Evolutionary conservation across 2,888 invertebrate species (phyloP), one percentile per base, ranked within the genome.

Genomic region (Seira sanloemensis): DNA sequence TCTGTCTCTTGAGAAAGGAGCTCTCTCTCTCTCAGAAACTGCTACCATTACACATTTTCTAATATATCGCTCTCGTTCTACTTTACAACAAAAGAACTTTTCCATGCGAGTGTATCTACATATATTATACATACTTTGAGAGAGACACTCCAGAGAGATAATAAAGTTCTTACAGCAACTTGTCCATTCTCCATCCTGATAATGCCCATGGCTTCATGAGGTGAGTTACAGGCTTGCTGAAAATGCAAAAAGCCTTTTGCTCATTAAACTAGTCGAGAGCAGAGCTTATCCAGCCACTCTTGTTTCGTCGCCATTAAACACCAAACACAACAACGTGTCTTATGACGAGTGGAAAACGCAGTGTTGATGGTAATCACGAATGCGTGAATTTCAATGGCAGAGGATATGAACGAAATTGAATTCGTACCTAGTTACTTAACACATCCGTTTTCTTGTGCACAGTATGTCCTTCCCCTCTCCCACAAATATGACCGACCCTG

Each of bases 11-110:
- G 1, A 21, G 58, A 50, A 74, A 67, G 58, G 69, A 69, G 69
- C 27, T 75, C n/a, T n/a, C n/a, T n/a, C n/a, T n/a, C n/a, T n/a
- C n/a, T n/a, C 54, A 76, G 74, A 77, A 69, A 81, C 78, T 81
- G 79, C 79, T 79, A 76, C 72, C 77, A 73, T 65, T 74, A 72
- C 37, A 58, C 50, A 50, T 50, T 62, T 62, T 62, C 62, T 62
- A 62, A 62, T 9, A 62, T 62, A 62, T 62, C 62, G 62, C 62
- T 62, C 62, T 62, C 62, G 62, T 23, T 62, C 62, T 21, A 62
- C 62, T 21, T 62, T 62, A 9, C 37, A 37, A 37, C 4, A 2
- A 23, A 62, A 62, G 21, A 62, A 21, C 19, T 21, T 62, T 23
- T 62, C 62, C 62, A 62, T 62, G 21, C 62, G 62, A 62, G 19